These are phyloP conservation scores for Haliclona indistincta DNA, from an alignment of 37 sponge, comb jelly and placozoan genomes.

Conservation along the genomic window DNA sequence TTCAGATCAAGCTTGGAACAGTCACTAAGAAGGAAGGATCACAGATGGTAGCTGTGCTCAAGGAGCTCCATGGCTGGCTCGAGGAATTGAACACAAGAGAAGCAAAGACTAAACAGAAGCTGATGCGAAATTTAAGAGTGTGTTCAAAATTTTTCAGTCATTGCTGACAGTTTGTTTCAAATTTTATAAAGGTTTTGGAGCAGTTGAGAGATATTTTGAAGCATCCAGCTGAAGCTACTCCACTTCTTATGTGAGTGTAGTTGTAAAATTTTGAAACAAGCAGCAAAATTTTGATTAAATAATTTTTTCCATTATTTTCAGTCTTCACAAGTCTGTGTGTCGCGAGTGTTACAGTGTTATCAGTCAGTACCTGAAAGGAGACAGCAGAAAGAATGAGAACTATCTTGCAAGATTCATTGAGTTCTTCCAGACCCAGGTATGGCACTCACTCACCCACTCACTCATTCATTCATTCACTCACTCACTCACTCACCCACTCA, in stretches of 20 bases:
- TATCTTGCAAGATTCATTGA: constrained; percentile 58
- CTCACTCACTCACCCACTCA: background rate
- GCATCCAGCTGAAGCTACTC: background rate
- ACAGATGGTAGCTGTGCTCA: background rate
- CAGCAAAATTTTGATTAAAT: background rate
- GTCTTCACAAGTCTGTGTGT: constrained; percentile 9
- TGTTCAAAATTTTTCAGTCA: background rate
- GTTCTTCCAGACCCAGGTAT: constrained; percentile 42
- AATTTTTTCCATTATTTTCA: background rate
- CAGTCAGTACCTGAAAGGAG: constrained; percentile 49
- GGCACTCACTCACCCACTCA: background rate
- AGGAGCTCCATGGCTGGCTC: background rate
- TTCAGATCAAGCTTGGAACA: background rate
- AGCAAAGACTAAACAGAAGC: constrained; percentile 62
- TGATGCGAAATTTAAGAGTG: constrained; percentile 60
- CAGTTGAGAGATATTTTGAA: constrained; percentile 16
- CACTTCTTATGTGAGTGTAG: background rate
- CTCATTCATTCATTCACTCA: background rate
- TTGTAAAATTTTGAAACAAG: background rate
- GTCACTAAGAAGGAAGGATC: background rate
- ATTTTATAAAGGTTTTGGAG: constrained; percentile 12
- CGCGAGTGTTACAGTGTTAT: constrained; percentile 40
- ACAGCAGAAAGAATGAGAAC: constrained; percentile 76
- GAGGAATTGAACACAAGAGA: background rate
- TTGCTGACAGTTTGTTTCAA: background rate